Percentiles rank a stretch among this genome's conserved stretches.
Conservation (phyloP, 2,113 vertebrate genomes). For the Hepsetus odoe region DNA sequence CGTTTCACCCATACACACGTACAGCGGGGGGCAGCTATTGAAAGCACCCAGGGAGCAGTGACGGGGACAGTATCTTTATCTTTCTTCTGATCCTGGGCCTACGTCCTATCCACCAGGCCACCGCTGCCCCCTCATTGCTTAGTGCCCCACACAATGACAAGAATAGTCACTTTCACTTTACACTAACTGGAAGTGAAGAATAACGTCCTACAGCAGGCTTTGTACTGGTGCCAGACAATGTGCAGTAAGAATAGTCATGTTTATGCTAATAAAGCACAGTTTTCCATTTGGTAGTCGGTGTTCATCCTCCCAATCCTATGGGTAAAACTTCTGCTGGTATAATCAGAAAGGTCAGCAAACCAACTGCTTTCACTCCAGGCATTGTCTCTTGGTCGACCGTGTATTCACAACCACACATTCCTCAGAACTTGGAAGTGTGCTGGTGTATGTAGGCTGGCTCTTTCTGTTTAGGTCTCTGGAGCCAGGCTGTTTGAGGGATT, state of each 20-base stretch:
- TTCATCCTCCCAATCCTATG: not conserved
- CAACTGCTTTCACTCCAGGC: constrained; percentile 17
- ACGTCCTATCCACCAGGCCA: too few relatives aligned
- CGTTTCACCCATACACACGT: too few relatives aligned
- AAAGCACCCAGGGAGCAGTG: too few relatives aligned
- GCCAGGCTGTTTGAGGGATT: not conserved
- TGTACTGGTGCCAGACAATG: constrained; percentile 17
- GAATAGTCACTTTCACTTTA: not conserved
- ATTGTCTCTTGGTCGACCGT: not conserved
- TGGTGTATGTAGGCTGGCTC: not conserved
- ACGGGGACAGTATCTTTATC: too few relatives aligned
- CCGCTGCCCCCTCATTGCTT: too few relatives aligned
- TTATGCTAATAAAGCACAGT: constrained; percentile 21
- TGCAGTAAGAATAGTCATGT: constrained; percentile 5
- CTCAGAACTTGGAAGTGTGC: not conserved
- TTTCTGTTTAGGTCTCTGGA: not conserved
- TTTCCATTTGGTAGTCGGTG: not conserved
- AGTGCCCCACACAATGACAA: too few relatives aligned
- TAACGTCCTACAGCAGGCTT: not conserved
- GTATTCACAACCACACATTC: constrained; percentile 2
- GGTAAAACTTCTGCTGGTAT: constrained; percentile 4
- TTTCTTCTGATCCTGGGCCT: too few relatives aligned
- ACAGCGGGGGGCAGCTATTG: too few relatives aligned
- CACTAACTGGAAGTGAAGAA: not conserved
- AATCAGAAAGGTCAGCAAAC: constrained; percentile 38